Evolutionary conservation across 2,888 invertebrate species (phyloP).

Genomic region (Papilio elwesi): DNA sequence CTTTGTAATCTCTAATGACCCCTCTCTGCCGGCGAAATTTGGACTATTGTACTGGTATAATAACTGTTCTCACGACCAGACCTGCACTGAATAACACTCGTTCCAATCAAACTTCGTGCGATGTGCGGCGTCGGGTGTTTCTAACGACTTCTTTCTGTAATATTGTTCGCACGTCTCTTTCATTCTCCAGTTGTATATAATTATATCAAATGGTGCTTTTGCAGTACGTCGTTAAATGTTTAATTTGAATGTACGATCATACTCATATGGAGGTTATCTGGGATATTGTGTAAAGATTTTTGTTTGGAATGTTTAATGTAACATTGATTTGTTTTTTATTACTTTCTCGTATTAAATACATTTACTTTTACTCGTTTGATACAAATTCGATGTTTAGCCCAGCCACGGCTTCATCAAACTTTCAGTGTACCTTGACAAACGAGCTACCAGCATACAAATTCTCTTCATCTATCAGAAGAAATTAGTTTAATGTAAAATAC

Average conservation of each 20-base stretch:
- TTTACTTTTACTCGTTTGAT: neutral
- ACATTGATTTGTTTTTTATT: neutral
- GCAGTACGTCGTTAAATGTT: slow-evolving; percentile 1
- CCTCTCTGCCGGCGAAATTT: slow-evolving; percentile 1
- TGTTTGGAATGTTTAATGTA: slow-evolving; percentile 1
- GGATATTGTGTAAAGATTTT: neutral
- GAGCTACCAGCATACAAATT: too few relatives aligned
- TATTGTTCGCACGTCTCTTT: slow-evolving; percentile 6
- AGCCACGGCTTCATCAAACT: too few relatives aligned
- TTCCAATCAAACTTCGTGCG: slow-evolving; percentile 10
- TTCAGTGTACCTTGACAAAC: too few relatives aligned
- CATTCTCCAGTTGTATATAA: slow-evolving; percentile 3
- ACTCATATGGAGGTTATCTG: neutral
- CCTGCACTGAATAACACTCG: neutral
- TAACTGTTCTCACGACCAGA: slow-evolving; percentile 1
- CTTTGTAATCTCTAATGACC: neutral
- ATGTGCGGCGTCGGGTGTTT: neutral
- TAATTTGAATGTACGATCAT: neutral
- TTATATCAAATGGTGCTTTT: slow-evolving; percentile 12
- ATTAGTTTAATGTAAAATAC: too few relatives aligned
- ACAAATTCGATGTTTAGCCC: neutral
- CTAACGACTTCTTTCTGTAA: slow-evolving; percentile 6
- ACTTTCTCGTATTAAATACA: neutral
- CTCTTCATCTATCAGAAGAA: too few relatives aligned
- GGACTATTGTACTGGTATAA: neutral